A percentile compares a stretch with the other conserved stretches of the same genome.
Evolutionary conservation across 2,888 invertebrate species (phyloP).

Genomic region (Ephialtes manifestator): DNA sequence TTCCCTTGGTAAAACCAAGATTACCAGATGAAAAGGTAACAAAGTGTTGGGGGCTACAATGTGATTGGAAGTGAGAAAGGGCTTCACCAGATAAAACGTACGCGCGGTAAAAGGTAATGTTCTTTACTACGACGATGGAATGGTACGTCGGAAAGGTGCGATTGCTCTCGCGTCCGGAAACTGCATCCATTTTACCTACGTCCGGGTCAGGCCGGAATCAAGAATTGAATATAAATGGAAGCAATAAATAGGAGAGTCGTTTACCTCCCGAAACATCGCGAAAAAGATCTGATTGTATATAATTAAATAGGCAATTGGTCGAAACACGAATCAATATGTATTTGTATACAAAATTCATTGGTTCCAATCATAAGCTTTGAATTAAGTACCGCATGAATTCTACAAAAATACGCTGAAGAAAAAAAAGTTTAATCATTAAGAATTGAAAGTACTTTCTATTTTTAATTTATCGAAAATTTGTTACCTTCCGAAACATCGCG

Average conservation of each 20-base stretch:
- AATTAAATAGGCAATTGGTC: not conserved
- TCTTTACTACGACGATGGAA: constrained; percentile 26
- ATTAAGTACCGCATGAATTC: not conserved
- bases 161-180: constrained; percentile 41
- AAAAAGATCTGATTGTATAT: not conserved
- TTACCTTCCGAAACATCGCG: no score
- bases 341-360: not conserved
- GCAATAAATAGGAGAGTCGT: constrained; percentile 24
- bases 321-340: not conserved
- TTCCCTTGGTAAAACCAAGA: constrained; percentile 4
- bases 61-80: constrained; percentile 25
- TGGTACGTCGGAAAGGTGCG: constrained; percentile 17
- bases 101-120: constrained; percentile 18
- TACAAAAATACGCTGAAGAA: no score
- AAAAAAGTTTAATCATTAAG: no score
- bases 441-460: no score
- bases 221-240: constrained; percentile 37
- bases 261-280: not conserved
- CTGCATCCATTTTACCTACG: constrained; percentile 48
- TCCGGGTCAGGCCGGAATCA: constrained; percentile 8
- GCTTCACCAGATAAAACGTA: constrained; percentile 17
- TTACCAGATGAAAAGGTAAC: constrained; percentile 8
- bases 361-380: not conserved
- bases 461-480: no score
- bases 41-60: not conserved